Conservation (phyloP, 2,797 vertebrate species). For the Distichodus sexfasciatus region DNA sequence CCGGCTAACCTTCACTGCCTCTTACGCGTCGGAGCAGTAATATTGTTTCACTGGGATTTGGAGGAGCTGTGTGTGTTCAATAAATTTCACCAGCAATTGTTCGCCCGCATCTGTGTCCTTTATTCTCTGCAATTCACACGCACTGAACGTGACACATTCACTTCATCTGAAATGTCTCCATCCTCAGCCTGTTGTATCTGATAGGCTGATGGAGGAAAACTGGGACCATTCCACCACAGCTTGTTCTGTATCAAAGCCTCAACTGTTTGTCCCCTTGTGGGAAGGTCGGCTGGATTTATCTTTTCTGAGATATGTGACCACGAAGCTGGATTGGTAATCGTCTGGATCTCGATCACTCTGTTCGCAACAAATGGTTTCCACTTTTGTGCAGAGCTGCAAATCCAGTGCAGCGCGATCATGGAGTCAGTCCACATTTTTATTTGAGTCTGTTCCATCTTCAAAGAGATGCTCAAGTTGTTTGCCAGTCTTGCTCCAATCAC, state of each 20-base stretch:
- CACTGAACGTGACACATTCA: background rate
- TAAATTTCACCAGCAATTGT: too few relatives aligned
- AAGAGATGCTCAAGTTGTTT: constrained; percentile 13
- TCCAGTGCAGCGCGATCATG: constrained; percentile 32
- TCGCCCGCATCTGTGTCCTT: too few relatives aligned
- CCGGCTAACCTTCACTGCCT: too few relatives aligned
- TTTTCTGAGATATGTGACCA: constrained; percentile 24
- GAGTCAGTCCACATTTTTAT: constrained; percentile 42
- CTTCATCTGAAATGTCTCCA: background rate
- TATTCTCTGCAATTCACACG: too few relatives aligned
- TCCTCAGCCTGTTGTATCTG: background rate
- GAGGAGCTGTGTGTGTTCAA: too few relatives aligned
- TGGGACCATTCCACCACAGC: background rate
- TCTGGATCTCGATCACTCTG: constrained; percentile 40
- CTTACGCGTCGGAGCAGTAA: too few relatives aligned
- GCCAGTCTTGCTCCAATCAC: constrained; percentile 34
- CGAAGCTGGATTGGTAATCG: constrained; percentile 9
- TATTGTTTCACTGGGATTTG: too few relatives aligned
- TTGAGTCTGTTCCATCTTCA: constrained; percentile 24
- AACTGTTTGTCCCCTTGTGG: background rate
- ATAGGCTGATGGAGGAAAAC: background rate
- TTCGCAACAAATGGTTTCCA: constrained; percentile 40
- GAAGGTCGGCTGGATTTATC: constrained; percentile 23
- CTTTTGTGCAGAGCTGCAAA: constrained; percentile 10
- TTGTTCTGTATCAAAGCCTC: background rate